These are phyloP conservation scores for Peromyscus eremicus DNA, from an alignment of 2,797 vertebrate genomes.

Conservation along the genomic window DNA sequence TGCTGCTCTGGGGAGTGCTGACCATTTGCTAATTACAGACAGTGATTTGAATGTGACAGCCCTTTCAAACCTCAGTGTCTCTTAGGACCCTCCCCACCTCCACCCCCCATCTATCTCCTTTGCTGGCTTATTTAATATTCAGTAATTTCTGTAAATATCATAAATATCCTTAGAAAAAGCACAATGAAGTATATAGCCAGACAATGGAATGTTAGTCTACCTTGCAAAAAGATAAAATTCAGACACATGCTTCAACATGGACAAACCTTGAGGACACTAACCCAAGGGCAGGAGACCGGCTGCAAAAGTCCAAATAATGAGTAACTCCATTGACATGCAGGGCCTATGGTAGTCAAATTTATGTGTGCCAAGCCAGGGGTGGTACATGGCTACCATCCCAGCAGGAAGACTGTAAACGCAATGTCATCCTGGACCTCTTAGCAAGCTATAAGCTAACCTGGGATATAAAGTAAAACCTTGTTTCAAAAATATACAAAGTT, in stretches of 20 bases:
- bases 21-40: not conserved
- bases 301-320: not conserved
- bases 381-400: not conserved
- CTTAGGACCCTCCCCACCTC: not conserved
- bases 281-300: not conserved
- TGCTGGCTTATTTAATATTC: not conserved
- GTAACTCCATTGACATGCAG: not conserved
- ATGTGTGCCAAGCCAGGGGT: not conserved
- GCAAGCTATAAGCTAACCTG: not conserved
- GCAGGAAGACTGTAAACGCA: not conserved
- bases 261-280: not conserved
- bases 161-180: not conserved
- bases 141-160: not conserved
- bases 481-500: not conserved
- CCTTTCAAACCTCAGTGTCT: not conserved
- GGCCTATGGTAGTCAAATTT: not conserved
- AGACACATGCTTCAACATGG: not conserved
- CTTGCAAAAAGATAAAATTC: not conserved
- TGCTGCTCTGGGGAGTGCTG: not conserved
- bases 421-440: not conserved
- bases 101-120: not conserved
- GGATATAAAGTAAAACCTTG: not conserved
- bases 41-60: not conserved
- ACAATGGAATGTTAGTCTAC: not conserved
- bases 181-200: not conserved